Evolutionary conservation across 2,113 vertebrate species (phyloP).

Genomic region (Calidris pugnax): DNA sequence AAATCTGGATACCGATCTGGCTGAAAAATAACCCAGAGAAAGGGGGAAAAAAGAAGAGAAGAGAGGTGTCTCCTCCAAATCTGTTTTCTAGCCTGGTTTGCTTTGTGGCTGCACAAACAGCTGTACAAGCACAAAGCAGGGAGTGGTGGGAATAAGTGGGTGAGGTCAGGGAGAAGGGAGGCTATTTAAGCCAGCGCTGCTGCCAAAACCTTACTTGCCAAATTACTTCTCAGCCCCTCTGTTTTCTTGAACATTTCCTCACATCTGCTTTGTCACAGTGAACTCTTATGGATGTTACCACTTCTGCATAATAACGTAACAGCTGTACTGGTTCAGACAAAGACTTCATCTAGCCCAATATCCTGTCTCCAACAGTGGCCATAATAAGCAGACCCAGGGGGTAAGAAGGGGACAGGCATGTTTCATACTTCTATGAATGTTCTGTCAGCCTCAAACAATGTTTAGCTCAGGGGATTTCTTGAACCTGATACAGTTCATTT

Average conservation of each 20-base stretch:
- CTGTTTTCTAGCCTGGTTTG: neutral
- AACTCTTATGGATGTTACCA: neutral
- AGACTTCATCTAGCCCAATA: conserved; percentile 6
- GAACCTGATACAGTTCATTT: neutral
- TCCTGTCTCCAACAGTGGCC: conserved; percentile 24
- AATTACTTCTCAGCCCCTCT: conserved; percentile 33
- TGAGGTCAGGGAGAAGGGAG: conserved; percentile 43
- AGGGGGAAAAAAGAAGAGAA: neutral
- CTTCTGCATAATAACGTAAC: neutral
- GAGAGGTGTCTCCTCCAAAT: neutral
- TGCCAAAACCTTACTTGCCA: conserved; percentile 37
- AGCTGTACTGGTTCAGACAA: conserved; percentile 21
- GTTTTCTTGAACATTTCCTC: conserved; percentile 41
- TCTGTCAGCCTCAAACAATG: neutral
- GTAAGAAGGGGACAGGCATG: neutral
- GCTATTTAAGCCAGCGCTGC: neutral
- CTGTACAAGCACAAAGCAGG: conserved; percentile 46
- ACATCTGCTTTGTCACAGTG: conserved; percentile 40
- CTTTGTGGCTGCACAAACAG: neutral
- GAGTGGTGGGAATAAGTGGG: conserved; percentile 54
- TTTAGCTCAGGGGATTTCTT: neutral
- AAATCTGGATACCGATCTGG: conserved; percentile 11
- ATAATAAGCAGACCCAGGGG: neutral
- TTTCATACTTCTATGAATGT: neutral
- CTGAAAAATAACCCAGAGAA: conserved; percentile 26